Base-by-base conservation (phyloP, 2,888 invertebrate genomes). In the Allygus modestus region DNA sequence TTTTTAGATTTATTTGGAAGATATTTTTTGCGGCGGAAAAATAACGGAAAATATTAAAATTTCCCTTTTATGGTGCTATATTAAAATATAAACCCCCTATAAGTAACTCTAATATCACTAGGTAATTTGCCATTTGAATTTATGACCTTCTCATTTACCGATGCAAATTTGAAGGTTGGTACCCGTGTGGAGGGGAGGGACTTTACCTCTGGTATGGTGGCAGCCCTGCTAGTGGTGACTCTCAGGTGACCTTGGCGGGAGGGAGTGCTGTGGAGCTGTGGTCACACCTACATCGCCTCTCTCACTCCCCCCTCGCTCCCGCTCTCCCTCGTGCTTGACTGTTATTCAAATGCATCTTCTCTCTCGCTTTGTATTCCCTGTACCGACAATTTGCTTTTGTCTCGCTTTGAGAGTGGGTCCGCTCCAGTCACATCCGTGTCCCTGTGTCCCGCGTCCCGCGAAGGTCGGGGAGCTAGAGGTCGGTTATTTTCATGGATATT, bases 321-420 rank as follows among this genome's bases (percentile, higher is more conserved):
- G 2, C 81, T 54, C 81, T 54, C 26, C 41, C 81, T 81, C 79
- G 31, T 31, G 28, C 58, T 23, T 26, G 9, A 61, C 58, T 54
- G 54, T 81, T 41, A 31, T 26, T 41, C 61, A 41, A 61, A 37
- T 81, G 17, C 41, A 46, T 41, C 58, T 33, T 33, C 51, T 65
- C 65, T 65, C 65, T 31, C 54, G 20, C 81, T 81, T 81, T 51
- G 33, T 81, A 33, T 58, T 54, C 54, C 28, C 43, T 9, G 46
- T 81, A 12, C 58, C 54, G 73, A 41, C 73, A 73, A 73, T 81
- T 54, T 28, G 54, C 81, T 33, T 81, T 81, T 58, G 37, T 58
- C 81, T 81, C 37, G 20, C 33, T n/a, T 31, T 20, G 33, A n/a
- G 69, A 73, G 41, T 20, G 33, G 73, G 69, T 58, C 58, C 58